phyloP scores from a whole-genome alignment of 2,797 vertebrate species.

The Malurus splendens region DNA sequence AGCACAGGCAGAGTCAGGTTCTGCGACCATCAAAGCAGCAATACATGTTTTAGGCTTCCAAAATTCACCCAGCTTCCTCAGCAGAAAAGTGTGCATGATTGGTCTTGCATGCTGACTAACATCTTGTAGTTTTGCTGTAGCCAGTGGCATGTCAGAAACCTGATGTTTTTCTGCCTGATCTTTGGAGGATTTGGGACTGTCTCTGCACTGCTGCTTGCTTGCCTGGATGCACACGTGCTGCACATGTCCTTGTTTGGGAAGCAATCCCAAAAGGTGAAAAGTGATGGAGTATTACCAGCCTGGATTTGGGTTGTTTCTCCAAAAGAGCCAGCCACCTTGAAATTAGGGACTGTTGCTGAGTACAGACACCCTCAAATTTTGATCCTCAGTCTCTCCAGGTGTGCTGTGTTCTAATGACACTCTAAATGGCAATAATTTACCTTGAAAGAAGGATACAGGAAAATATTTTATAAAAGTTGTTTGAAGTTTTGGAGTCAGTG shows the following conservation, averaged over 20 bases:
- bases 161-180: neutral
- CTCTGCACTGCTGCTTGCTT: neutral
- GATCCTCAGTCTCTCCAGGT: neutral
- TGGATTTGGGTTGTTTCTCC: neutral
- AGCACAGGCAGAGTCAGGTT: neutral
- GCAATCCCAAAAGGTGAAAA: neutral
- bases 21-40: accelerated
- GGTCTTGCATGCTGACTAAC: neutral
- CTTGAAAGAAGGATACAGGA: neutral
- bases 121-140: neutral
- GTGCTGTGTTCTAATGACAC: neutral
- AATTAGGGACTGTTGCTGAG: neutral
- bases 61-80: neutral
- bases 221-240: neutral
- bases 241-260: neutral
- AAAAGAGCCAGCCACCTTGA: neutral
- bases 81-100: neutral
- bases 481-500: neutral
- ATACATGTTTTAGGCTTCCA: accelerated
- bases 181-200: neutral
- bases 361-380: neutral
- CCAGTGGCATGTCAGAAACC: neutral
- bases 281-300: neutral
- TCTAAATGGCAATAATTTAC: neutral
- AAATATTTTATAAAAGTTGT: neutral